phyloP scores from a whole-genome alignment of 2,113 vertebrate species.

The Melozone crissalis region DNA sequence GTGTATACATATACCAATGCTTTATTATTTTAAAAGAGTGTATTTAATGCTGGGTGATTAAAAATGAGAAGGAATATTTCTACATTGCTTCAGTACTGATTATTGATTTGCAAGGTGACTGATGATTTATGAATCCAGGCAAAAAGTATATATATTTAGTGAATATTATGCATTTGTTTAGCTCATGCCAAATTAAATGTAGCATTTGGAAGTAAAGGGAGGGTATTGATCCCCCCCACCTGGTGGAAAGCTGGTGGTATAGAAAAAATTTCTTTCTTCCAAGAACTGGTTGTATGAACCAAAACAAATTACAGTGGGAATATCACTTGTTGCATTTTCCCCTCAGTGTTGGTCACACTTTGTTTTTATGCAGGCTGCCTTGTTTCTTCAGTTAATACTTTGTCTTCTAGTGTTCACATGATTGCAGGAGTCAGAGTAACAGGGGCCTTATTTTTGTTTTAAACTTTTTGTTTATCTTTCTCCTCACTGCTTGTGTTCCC shows the following conservation, averaged over 20 bases:
- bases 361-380: not conserved
- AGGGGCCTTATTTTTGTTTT: not conserved
- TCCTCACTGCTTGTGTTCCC: not conserved
- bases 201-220: not conserved
- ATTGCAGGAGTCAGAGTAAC: not conserved
- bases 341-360: not conserved
- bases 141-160: not conserved
- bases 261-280: not conserved
- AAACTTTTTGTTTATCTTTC: not conserved
- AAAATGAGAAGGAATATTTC: not conserved
- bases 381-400: not conserved
- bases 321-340: not conserved
- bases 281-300: not conserved
- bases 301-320: not conserved
- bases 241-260: not conserved
- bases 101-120: not conserved
- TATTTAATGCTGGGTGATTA: not conserved
- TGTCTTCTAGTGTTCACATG: not conserved
- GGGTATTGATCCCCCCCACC: fast-evolving
- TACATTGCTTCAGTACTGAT: not conserved
- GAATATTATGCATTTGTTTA: not conserved
- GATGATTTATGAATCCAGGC: not conserved
- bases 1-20: not conserved
- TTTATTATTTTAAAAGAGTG: not conserved
- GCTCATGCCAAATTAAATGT: not conserved